Conservation (phyloP, 2,797 vertebrate species). For the Austrolebias charrua region DNA sequence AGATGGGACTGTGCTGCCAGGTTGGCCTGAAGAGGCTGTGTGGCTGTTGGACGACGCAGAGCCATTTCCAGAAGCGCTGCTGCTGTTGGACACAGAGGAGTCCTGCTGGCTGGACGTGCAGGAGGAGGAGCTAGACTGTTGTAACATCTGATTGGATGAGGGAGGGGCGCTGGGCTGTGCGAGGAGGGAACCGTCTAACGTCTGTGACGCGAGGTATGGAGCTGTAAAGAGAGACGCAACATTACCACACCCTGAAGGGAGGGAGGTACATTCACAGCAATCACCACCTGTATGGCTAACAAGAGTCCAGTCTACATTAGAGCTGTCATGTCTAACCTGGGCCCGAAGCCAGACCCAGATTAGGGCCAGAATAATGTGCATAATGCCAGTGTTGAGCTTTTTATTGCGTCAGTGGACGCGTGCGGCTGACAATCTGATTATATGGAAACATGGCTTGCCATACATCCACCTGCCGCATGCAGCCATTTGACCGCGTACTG, state of each 20-base stretch:
- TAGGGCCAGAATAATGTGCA: too few species aligned
- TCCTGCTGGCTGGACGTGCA: slow-evolving; percentile 76
- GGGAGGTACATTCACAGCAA: too few species aligned
- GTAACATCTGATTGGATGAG: slow-evolving; percentile 80
- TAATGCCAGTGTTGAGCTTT: too few species aligned
- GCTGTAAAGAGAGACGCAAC: slow-evolving; percentile 75
- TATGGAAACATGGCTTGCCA: too few species aligned
- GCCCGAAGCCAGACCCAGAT: too few species aligned
- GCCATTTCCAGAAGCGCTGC: slow-evolving; percentile 70
- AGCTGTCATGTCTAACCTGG: too few species aligned
- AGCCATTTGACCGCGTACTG: too few species aligned
- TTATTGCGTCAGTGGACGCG: too few species aligned
- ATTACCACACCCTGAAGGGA: slow-evolving; percentile 8
- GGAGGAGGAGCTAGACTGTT: slow-evolving; percentile 70
- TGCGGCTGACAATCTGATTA: too few species aligned
- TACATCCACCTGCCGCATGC: too few species aligned
- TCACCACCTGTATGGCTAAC: too few species aligned
- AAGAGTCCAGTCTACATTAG: too few species aligned
- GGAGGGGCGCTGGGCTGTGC: slow-evolving; percentile 86
- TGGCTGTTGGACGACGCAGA: slow-evolving; percentile 78
- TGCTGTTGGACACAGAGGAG: slow-evolving; percentile 72
- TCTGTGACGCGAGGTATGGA: slow-evolving; percentile 95
- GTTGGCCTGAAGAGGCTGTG: slow-evolving; percentile 78
- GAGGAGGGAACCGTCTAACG: slow-evolving; percentile 91
- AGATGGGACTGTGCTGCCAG: slow-evolving; percentile 76